phyloP scores from a whole-genome alignment of 1,140 invertebrate species.

The Sycobia sp. region DNA sequence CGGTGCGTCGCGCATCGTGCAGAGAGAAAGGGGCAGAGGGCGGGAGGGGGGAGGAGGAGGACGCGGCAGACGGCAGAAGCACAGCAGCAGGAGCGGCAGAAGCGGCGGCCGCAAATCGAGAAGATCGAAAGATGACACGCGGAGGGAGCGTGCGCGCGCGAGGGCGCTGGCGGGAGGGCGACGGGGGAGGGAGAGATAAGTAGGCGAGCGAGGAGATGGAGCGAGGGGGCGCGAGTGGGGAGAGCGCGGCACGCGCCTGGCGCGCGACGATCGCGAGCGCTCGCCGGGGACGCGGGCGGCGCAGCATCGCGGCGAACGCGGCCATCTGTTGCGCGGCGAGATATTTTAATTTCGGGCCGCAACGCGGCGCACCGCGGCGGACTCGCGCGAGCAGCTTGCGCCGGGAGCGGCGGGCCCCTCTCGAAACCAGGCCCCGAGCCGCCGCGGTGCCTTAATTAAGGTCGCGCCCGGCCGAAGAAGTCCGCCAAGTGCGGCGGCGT shows the following conservation, averaged over 20 bases:
- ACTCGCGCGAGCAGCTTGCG: slow-evolving; percentile 18
- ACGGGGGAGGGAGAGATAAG: background rate
- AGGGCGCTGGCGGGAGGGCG: background rate
- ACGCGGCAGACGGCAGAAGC: background rate
- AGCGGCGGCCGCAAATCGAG: slow-evolving; percentile 20
- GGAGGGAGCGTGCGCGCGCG: slow-evolving; percentile 1
- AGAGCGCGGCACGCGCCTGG: slow-evolving; percentile 15
- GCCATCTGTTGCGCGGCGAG: too few relatives aligned
- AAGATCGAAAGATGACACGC: slow-evolving; percentile 30
- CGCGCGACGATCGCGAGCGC: too few relatives aligned
- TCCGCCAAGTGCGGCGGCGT: too few relatives aligned
- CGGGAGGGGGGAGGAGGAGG: too few relatives aligned
- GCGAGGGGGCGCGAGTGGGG: background rate
- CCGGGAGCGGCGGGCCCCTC: slow-evolving; percentile 22
- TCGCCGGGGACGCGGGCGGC: too few relatives aligned
- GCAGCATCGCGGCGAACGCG: too few relatives aligned
- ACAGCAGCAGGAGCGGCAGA: slow-evolving; percentile 21
- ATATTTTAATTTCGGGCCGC: too few relatives aligned
- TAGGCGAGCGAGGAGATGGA: background rate
- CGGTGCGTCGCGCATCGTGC: too few relatives aligned
- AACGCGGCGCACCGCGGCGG: background rate
- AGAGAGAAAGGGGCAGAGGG: too few relatives aligned
- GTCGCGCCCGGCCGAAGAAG: too few relatives aligned
- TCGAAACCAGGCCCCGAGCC: too few relatives aligned
- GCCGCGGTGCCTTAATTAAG: too few relatives aligned